Percentiles rank a stretch among this genome's conserved stretches.
Conservation (phyloP, 2,888 invertebrate species). For the Mayetiola destructor region DNA sequence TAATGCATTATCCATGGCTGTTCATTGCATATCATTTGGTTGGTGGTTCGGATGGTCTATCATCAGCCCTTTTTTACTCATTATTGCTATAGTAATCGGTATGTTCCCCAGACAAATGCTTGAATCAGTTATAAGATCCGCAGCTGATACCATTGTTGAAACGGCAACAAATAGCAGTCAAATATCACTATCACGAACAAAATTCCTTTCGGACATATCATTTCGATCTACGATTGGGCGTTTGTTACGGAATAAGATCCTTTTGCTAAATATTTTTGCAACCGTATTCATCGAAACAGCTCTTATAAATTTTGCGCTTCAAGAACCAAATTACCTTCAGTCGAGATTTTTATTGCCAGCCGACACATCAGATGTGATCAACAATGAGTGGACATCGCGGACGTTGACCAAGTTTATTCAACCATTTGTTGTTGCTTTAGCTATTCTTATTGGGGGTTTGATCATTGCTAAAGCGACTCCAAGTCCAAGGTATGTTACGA, state of each 20-base stretch:
- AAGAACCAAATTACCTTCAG: constrained; percentile 43
- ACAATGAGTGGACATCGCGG: constrained; percentile 40
- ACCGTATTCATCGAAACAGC: constrained; percentile 40
- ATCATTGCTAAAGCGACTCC: constrained; percentile 40
- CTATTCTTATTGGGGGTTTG: constrained; percentile 40
- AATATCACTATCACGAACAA: constrained; percentile 26
- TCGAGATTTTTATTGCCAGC: constrained; percentile 43
- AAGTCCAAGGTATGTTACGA: constrained; percentile 30
- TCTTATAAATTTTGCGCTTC: constrained; percentile 38
- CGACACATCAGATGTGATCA: constrained; percentile 37
- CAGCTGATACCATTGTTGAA: constrained; percentile 41
- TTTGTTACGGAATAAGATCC: constrained; percentile 40
- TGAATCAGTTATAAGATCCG: constrained; percentile 39
- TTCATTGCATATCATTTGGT: constrained; percentile 25
- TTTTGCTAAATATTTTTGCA: constrained; percentile 39
- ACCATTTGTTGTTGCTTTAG: constrained; percentile 40
- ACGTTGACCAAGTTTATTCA: constrained; percentile 40
- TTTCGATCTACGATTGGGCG: constrained; percentile 39
- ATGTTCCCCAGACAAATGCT: constrained; percentile 43
- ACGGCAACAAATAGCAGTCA: constrained; percentile 24
- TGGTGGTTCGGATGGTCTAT: constrained; percentile 41
- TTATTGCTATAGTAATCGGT: constrained; percentile 38
- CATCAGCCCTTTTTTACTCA: constrained; percentile 34
- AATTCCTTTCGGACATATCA: constrained; percentile 31
- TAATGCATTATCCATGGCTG: constrained; percentile 29